These are phyloP conservation scores for Eira barbara DNA, from an alignment of 2,113 vertebrate genomes.

Conservation along the genomic window DNA sequence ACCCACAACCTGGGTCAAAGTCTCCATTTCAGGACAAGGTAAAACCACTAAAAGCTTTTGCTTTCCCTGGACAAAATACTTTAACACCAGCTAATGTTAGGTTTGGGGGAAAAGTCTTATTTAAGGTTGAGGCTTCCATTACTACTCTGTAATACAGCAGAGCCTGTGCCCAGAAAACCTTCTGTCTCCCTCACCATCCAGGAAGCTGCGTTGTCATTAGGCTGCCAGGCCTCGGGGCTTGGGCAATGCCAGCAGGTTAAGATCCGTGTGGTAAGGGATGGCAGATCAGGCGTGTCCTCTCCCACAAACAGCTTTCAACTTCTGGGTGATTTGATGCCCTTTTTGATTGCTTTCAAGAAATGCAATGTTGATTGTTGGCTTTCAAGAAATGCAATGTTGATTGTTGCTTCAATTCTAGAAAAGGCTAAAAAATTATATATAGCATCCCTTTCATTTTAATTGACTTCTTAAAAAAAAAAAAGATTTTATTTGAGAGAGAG, in stretches of 20 bases:
- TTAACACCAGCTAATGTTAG: not conserved
- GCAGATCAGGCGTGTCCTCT: not conserved
- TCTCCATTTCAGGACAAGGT: not conserved
- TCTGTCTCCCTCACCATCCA: not conserved
- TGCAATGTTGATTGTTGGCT: not conserved
- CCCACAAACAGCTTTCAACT: not conserved
- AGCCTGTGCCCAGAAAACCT: not conserved
- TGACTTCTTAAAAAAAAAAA: not conserved
- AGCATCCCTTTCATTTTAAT: not conserved
- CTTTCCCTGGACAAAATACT: not conserved
- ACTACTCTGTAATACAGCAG: not conserved
- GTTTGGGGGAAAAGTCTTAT: not conserved
- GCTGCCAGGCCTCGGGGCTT: accelerated
- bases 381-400: not conserved
- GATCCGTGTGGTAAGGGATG: accelerated
- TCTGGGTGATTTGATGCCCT: not conserved
- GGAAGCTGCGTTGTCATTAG: not conserved
- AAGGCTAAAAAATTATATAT: not conserved
- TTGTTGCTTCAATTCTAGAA: not conserved
- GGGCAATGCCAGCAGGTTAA: not conserved
- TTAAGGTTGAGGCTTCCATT: not conserved
- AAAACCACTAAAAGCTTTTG: not conserved
- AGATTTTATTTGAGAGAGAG: not conserved
- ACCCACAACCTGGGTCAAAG: not conserved
- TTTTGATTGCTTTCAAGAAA: not conserved